Evolutionary conservation across 2,797 vertebrate genomes (phyloP).

Genomic region (Labeo calbasu): DNA sequence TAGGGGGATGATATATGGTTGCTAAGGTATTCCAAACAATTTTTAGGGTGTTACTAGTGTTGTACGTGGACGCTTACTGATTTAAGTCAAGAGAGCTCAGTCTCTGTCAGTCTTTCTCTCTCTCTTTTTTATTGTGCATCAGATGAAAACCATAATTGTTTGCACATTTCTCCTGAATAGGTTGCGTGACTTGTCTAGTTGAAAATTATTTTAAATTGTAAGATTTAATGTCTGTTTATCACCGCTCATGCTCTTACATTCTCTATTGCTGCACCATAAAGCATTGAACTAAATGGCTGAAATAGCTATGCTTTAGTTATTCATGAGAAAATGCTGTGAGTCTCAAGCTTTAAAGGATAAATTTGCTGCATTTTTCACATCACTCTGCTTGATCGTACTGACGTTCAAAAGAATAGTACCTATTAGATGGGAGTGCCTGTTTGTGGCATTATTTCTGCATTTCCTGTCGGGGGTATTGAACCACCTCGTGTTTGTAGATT

Average conservation of each 20-base stretch:
- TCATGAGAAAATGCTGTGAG: neutral
- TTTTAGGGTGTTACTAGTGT: neutral
- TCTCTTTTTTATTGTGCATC: neutral
- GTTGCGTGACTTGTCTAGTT: neutral
- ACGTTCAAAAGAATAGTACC: conserved; percentile 31
- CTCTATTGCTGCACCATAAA: neutral
- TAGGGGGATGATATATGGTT: neutral
- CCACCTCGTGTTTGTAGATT: conserved; percentile 61
- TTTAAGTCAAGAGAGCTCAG: neutral
- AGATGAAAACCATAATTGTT: neutral
- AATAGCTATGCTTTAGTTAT: conserved; percentile 3
- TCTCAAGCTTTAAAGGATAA: conserved; percentile 4
- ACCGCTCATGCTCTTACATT: neutral
- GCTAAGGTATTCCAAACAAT: neutral
- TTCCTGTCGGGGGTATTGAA: conserved; percentile 51
- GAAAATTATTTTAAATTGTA: neutral
- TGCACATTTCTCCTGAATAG: neutral
- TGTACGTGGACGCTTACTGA: neutral
- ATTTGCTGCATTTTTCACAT: conserved; percentile 15
- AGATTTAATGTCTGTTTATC: neutral
- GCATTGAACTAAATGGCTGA: neutral
- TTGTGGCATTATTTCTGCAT: conserved; percentile 60
- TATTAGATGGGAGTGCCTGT: conserved; percentile 56
- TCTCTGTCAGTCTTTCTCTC: neutral
- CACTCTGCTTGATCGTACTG: neutral